A percentile compares a stretch with the other conserved stretches of the same genome.
Conservation (phyloP, 2,888 invertebrate genomes). For the Iselma pallidipennis region DNA sequence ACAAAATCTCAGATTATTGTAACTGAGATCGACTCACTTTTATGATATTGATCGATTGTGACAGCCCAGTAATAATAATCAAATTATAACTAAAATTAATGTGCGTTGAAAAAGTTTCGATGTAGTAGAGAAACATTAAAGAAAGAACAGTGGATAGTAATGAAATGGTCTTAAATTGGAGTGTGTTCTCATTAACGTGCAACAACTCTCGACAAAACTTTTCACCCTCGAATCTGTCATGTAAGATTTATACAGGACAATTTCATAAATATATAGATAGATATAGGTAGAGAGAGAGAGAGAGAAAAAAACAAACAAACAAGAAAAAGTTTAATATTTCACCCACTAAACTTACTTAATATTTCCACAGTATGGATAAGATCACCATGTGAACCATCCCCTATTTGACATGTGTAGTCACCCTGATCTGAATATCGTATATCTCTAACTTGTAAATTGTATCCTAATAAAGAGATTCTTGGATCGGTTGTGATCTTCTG, state of each 20-base stretch:
- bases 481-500: slow-evolving; percentile 60
- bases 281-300: too few relatives aligned
- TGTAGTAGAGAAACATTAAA: too few relatives aligned
- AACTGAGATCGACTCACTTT: too few relatives aligned
- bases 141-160: background rate
- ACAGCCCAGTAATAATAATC: too few relatives aligned
- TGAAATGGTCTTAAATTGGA: background rate
- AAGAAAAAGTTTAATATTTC: too few relatives aligned
- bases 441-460: slow-evolving; percentile 59
- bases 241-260: background rate
- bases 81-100: too few relatives aligned
- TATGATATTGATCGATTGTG: too few relatives aligned
- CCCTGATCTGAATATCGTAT: slow-evolving; percentile 61
- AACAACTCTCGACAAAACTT: background rate
- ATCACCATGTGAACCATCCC: slow-evolving; percentile 60
- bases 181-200: background rate
- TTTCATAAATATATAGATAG: too few relatives aligned
- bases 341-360: slow-evolving; percentile 58
- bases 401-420: slow-evolving; percentile 63
- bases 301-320: too few relatives aligned
- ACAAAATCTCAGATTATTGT: too few relatives aligned
- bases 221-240: background rate
- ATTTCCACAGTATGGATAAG: slow-evolving; percentile 63
- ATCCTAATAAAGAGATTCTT: slow-evolving; percentile 58
- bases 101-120: too few relatives aligned